phyloP scores from a whole-genome alignment of 53 echinoderm and acorn worm species.

The Apostichopus leukothele region DNA sequence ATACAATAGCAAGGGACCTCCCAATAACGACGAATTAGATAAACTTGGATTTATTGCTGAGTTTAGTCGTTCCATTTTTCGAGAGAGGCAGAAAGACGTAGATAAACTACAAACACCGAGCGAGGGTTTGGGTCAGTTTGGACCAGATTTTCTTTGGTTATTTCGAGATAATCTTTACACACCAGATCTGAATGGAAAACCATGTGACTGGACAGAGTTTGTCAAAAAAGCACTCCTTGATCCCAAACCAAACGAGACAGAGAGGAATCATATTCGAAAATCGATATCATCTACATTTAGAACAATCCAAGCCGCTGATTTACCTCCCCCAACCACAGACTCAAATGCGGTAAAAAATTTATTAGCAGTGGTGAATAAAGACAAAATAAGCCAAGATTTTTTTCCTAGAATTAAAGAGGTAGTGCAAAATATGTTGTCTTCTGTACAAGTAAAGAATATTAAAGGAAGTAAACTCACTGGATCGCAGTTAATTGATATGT shows the following conservation, averaged over 20 bases:
- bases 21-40: neutral
- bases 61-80: neutral
- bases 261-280: neutral
- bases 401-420: neutral
- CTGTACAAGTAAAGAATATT: neutral
- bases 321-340: neutral
- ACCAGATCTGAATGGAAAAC: neutral
- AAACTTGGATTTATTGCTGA: conserved; percentile 30
- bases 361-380: neutral
- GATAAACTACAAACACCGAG: too few relatives aligned
- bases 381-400: neutral
- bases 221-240: neutral
- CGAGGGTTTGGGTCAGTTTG: neutral
- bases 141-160: conserved; percentile 19
- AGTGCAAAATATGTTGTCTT: neutral
- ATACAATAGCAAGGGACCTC: neutral
- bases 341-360: neutral
- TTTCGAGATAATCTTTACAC: neutral
- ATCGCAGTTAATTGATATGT: neutral
- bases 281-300: neutral
- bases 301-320: neutral
- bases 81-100: neutral
- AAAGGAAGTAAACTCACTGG: neutral
- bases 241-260: neutral
- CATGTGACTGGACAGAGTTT: neutral